Evolutionary conservation across 2,113 vertebrate species (phyloP), one percentile per base, ranked within the genome.

Genomic region (Oenanthe oenanthe): DNA sequence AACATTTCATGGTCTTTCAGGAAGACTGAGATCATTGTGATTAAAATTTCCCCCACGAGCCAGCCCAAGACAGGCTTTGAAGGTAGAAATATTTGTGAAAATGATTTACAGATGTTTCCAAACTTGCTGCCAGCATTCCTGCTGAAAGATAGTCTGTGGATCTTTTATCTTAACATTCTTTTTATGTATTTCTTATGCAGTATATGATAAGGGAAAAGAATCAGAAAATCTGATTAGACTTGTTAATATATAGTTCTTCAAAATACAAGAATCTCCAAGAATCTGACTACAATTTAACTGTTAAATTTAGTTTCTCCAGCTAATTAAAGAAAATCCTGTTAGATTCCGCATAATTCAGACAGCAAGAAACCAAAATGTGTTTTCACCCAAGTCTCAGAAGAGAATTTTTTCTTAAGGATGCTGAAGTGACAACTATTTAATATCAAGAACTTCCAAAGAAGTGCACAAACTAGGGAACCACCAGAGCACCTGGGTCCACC

Each of bases 81-180:
- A 89, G 60, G 42, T 28, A 85, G 78, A 89, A 93, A 71, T 77
- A 89, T 51, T 80, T 83, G 57, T 72, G 75, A 89, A 97, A 97
- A 97, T 88, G 2, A 92, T 86, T 96, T 92, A 95, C 94, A 97
- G 96, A 93, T 92, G 85, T 87, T 93, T 72, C 15, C 58, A 88
- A 93, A 85, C 43, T 45, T 89, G 76, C 17, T 80, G 84, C 77
- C 82, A 96, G n/a, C 62, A 88, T 66, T 93, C 56, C 43, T 50
- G 20, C 26, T 32, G 60, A 89, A 96, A 94, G 74, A 50, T 16
- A 51, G 54, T 63, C 72, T 79, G 20, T 34, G 36, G 34, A 56
- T 56, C 83, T 87, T 84, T 86, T 57, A 91, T 72, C 31, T 28
- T 66, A 85, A 80, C 60, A 61, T 66, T 34, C 21, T 34, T 79